Evolutionary conservation across 1,140 invertebrate species (phyloP), one percentile per base, ranked within the genome.

Genomic region (Papilio helenus): DNA sequence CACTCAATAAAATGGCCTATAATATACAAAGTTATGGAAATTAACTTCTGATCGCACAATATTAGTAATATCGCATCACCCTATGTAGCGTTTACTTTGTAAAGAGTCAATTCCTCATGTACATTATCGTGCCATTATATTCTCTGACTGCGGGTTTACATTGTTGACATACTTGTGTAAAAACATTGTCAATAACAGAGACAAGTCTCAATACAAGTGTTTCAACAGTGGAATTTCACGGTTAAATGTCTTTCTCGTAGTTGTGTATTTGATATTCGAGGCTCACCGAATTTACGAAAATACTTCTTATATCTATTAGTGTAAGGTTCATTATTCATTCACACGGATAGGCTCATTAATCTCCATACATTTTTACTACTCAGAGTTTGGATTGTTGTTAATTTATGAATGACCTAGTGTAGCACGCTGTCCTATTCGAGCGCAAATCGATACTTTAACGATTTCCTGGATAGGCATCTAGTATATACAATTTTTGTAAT

Each of bases 101-200:
- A 76, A 46, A 73, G 89, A 91, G 91, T 94, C 92, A 94, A 94
- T 94, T 94, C 89, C 92, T 85, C 81, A 85, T 94, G 91, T 94
- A 93, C 86, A 94, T 94, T 93, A 86, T 90, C 85, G 92, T 93
- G 92, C 92, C 91, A 94, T 94, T 87, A 84, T 79, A 89, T 88
- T 51, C 49, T n/a, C 44, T 46, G 8, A 39, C 4, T 49, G 46
- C 14, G 51, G 18, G 51, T 55, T 55, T 55, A 18, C 51, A 20
- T 18, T 55, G 51, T 55, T 55, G 51, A 9, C 5, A 85, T 85
- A 87, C 80, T 77, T 87, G 84, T 84, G 82, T 87, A 80, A 83
- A 51, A 18, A 55, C 18, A 46, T 46, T 12, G 14, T 46, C 14
- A 46, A 46, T 46, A 46, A 46, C 44, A 46, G 44, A 46, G 14